These are phyloP conservation scores for Zophobas atratus DNA, from an alignment of 1,140 invertebrate genomes.

Conservation along the genomic window DNA sequence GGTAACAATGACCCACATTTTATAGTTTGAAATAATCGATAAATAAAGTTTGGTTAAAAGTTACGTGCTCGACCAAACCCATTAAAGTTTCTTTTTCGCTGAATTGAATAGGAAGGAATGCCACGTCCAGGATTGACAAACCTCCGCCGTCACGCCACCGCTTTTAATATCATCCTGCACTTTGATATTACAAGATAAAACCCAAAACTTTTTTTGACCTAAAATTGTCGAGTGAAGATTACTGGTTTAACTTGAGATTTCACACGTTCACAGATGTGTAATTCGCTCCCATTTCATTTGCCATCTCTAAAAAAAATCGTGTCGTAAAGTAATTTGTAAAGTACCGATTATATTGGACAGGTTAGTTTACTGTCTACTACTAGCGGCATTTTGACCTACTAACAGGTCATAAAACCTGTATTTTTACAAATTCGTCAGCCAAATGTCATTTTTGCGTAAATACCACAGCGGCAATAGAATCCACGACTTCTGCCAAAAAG, in stretches of 20 bases:
- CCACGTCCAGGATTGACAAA: too few species aligned
- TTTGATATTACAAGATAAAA: conserved; percentile 26
- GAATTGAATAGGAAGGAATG: too few species aligned
- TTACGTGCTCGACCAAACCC: too few species aligned
- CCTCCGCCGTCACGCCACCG: not conserved
- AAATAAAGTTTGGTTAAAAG: not conserved
- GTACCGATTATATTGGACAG: conserved; percentile 30
- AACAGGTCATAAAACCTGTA: conserved; percentile 50
- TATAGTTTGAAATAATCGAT: conserved; percentile 5
- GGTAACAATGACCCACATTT: conserved; percentile 38
- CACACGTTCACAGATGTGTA: conserved; percentile 6
- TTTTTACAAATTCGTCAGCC: conserved; percentile 18
- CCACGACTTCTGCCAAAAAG: not conserved
- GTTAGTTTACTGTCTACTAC: conserved; percentile 40
- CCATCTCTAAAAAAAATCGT: conserved; percentile 11
- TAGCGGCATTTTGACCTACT: conserved; percentile 54
- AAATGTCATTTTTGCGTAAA: conserved; percentile 9
- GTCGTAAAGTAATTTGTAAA: conserved; percentile 4
- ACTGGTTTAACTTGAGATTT: conserved; percentile 39
- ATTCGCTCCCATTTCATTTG: conserved; percentile 26
- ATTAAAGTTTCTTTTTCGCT: too few species aligned
- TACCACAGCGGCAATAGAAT: not conserved
- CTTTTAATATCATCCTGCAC: conserved; percentile 4
- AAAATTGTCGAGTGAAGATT: conserved; percentile 18
- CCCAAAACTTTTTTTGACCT: conserved; percentile 21